Evolutionary conservation across 2,797 vertebrate species (phyloP).

Genomic region (Epinephelus awoara): DNA sequence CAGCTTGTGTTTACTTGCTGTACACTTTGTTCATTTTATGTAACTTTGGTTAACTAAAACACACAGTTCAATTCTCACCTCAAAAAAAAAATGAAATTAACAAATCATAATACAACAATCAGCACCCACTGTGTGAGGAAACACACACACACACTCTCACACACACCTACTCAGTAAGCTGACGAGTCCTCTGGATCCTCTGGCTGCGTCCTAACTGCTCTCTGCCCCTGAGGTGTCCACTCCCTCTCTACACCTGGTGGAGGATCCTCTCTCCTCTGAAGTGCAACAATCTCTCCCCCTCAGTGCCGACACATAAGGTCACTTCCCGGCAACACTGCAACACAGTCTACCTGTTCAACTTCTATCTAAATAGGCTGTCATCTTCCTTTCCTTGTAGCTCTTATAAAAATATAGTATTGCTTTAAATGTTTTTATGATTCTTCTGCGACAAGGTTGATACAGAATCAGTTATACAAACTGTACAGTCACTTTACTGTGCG

Average conservation of each 20-base stretch:
- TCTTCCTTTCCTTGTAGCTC: not conserved
- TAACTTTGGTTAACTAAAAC: not conserved
- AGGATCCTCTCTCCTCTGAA: conserved; percentile 43
- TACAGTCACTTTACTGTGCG: not conserved
- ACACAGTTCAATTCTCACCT: not conserved
- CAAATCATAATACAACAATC: conserved; percentile 6
- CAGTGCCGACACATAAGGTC: conserved; percentile 1
- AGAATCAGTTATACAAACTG: not conserved
- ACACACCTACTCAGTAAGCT: conserved; percentile 9
- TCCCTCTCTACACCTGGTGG: conserved; percentile 46
- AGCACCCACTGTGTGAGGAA: not conserved
- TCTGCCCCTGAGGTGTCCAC: conserved; percentile 37
- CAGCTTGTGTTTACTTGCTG: not conserved
- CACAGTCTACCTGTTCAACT: not conserved
- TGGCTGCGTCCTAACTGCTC: conserved; percentile 33
- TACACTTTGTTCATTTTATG: conserved; percentile 15
- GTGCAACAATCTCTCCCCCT: conserved; percentile 7
- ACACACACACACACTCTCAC: not conserved
- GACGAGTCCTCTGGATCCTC: conserved; percentile 8
- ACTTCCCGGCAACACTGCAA: conserved; percentile 13
- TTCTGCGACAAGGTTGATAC: not conserved
- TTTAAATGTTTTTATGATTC: not conserved
- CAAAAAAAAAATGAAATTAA: not conserved
- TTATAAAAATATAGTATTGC: not conserved
- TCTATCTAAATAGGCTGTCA: not conserved